Base-by-base conservation (phyloP, 1,140 invertebrate species). In the Eueides isabella region DNA sequence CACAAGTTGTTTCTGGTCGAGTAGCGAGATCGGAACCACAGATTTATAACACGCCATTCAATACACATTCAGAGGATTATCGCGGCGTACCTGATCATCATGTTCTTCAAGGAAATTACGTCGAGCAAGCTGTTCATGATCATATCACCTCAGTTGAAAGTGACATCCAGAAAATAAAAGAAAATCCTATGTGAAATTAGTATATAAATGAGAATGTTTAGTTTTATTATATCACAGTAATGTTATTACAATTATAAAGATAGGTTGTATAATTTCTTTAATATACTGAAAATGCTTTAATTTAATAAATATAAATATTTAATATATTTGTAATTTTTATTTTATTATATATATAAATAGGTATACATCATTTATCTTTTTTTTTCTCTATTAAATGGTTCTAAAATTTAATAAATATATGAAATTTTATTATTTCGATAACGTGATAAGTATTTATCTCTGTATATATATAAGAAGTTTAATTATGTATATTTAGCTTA, bases 1-100 rank as follows among this genome's bases (percentile, higher is more conserved):
- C 90, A 0, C 81, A 84, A 0, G 83, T 92, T 61, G 80, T 85
- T 0, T 75, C 82, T 6, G 88, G 88, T 2, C 75, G 72, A 6
- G 70, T 91, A 11, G 75, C 85, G n/a, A 80, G 81, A 11, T 29
- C 78, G 7, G 75, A 78, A 19, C 69, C 79, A 26, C 67, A 67
- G 41, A 16, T 67, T 11, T 80, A 81, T 67, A 62, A 67, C 38
- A 38, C 74, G 6, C 26, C 35, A 65, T 2, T 55, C 55, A 35
- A 23, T 64, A 28, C 62, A 26, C 44, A 28, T 48, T 23, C 61
- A 29, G 55, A 76, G 31, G 72, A 66, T 1, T 88, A 87, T 71
- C 75, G 86, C 29, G 72, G 72, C 31, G 82, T 80, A 0, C 80
- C 84, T 1, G 75, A 82, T 6, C 19, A 61, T 5, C 77, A 78